phyloP scores from a whole-genome alignment of 2,113 vertebrate genomes.

The Myiopsitta monachus region DNA sequence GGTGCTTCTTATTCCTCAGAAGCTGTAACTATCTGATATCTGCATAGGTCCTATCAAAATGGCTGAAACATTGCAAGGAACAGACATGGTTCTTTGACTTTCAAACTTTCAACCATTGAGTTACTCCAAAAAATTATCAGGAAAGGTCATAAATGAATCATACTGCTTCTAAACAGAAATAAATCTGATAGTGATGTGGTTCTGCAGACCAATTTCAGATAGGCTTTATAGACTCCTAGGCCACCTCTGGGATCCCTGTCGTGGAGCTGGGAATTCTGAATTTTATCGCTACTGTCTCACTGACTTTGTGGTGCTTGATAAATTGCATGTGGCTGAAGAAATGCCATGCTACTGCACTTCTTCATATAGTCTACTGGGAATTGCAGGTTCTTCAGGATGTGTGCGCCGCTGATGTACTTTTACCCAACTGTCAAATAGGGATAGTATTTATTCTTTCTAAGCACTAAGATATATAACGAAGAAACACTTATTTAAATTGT shows the following conservation, averaged over 20 bases:
- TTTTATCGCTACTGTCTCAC: not conserved
- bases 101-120: not conserved
- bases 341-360: not conserved
- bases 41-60: not conserved
- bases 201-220: not conserved
- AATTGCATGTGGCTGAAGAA: not conserved
- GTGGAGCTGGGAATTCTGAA: not conserved
- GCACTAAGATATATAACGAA: not conserved
- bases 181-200: not conserved
- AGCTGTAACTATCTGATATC: not conserved
- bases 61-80: not conserved
- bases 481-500: not conserved
- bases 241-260: not conserved
- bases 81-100: not conserved
- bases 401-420: not conserved
- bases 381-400: not conserved
- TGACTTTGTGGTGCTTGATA: not conserved
- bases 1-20: not conserved
- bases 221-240: not conserved
- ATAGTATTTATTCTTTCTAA: not conserved
- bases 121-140: not conserved
- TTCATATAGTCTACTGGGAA: not conserved
- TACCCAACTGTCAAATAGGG: not conserved
- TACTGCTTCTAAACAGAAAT: not conserved
- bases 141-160: not conserved